phyloP scores from a whole-genome alignment of 2,113 vertebrate genomes.

The Seriola quinqueradiata region DNA sequence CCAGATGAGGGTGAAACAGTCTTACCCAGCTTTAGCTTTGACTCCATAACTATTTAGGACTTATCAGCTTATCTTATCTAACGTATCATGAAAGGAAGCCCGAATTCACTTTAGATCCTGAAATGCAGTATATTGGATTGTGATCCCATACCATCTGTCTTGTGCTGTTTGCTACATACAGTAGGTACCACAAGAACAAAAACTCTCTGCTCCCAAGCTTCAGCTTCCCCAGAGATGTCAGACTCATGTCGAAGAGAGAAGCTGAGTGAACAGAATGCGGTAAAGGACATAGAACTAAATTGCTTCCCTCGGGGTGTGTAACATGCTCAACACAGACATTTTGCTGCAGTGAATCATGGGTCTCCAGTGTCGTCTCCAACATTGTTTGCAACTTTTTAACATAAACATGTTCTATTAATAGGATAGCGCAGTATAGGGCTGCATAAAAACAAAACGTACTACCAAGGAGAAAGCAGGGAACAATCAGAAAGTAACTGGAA shows the following conservation, averaged over 20 bases:
- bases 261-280: constrained; percentile 32
- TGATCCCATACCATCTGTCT: constrained; percentile 36
- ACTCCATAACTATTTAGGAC: background rate
- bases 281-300: constrained; percentile 23
- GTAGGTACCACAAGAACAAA: constrained; percentile 20
- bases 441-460: no score
- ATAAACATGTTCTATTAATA: background rate
- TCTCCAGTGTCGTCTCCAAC: background rate
- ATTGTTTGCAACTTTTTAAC: background rate
- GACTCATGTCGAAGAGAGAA: constrained; percentile 1
- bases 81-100: constrained; percentile 16
- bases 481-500: background rate
- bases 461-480: no score
- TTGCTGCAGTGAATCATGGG: background rate
- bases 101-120: background rate
- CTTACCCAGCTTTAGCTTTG: background rate
- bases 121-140: constrained; percentile 29
- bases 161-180: constrained; percentile 20
- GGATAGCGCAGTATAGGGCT: background rate
- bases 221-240: constrained; percentile 40
- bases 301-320: constrained; percentile 6
- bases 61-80: background rate
- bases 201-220: constrained; percentile 12
- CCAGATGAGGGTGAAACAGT: background rate
- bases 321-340: background rate